These are phyloP conservation scores for Drosophila truncata DNA, from an alignment of 1,140 invertebrate species.

Conservation along the genomic window DNA sequence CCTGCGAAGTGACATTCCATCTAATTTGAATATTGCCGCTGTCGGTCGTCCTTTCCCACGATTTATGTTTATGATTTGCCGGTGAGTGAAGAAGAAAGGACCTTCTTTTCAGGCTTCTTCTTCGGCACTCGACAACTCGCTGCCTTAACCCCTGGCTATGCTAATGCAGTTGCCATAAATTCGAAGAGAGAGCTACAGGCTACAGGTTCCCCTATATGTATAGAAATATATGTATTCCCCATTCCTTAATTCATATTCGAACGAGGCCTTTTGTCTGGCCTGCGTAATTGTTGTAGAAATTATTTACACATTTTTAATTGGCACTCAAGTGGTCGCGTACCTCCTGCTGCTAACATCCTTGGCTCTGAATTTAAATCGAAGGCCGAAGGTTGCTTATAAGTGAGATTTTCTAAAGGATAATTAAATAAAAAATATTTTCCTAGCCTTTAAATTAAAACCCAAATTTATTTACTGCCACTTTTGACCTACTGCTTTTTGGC, in stretches of 20 bases:
- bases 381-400: conserved; percentile 5
- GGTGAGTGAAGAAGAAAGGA: conserved; percentile 41
- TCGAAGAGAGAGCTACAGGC: conserved; percentile 28
- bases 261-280: conserved; percentile 61
- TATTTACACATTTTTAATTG: conserved; percentile 83
- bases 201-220: conserved; percentile 50
- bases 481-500: conserved; percentile 43
- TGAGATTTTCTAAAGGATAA: neutral
- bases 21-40: conserved; percentile 73
- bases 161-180: conserved; percentile 78
- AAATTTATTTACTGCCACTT: conserved; percentile 4
- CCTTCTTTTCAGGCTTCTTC: conserved; percentile 16
- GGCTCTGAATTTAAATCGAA: conserved; percentile 17
- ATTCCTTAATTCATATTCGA: conserved; percentile 31
- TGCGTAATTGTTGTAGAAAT: conserved; percentile 72
- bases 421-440: neutral
- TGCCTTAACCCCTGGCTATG: conserved; percentile 50
- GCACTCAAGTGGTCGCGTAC: conserved; percentile 77
- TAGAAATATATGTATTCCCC: conserved; percentile 17
- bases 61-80: conserved; percentile 76
- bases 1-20: conserved; percentile 71
- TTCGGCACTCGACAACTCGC: conserved; percentile 58
- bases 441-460: neutral
- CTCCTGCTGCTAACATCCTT: conserved; percentile 31
- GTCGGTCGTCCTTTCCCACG: conserved; percentile 66